phyloP scores from a whole-genome alignment of 1,140 invertebrate genomes.

The Aphelenchoides fujianensis region DNA sequence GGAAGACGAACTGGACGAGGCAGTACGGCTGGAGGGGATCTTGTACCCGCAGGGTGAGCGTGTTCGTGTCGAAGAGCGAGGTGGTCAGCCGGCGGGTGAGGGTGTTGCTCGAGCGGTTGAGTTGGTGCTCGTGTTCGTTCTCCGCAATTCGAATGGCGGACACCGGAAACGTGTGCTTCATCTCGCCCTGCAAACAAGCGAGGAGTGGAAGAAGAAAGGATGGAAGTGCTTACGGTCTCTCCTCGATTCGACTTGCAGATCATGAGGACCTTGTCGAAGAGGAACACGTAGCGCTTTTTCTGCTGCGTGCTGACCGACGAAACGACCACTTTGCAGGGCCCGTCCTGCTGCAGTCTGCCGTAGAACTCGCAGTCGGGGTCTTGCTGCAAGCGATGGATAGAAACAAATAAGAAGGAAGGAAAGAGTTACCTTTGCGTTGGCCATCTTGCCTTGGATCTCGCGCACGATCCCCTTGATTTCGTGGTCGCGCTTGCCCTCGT shows the following conservation, averaged over 20 bases:
- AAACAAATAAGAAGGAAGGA: too few species aligned
- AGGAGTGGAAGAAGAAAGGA: constrained; percentile 11
- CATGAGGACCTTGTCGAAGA: constrained; percentile 92
- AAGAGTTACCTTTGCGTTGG: too few species aligned
- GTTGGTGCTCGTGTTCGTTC: constrained; percentile 27
- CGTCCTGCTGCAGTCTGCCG: constrained; percentile 64
- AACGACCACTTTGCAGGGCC: constrained; percentile 52
- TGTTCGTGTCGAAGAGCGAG: constrained; percentile 40
- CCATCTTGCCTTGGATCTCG: not conserved
- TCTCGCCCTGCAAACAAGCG: constrained; percentile 21
- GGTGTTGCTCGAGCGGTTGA: constrained; percentile 17
- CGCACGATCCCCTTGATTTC: constrained; percentile 63
- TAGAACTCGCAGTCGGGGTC: constrained; percentile 59
- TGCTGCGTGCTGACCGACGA: constrained; percentile 43
- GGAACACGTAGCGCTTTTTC: constrained; percentile 76
- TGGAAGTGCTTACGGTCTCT: constrained; percentile 13
- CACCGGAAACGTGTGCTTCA: constrained; percentile 22
- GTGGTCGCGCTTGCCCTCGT: constrained; percentile 65
- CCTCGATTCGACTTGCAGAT: constrained; percentile 82
- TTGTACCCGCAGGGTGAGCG: constrained; percentile 21
- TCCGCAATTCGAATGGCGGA: constrained; percentile 38
- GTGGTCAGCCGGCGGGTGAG: constrained; percentile 39
- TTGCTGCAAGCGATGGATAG: too few species aligned
- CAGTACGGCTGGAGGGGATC: constrained; percentile 16
- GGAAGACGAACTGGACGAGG: constrained; percentile 33